Conservation (phyloP, 2,113 vertebrate species). For the Acrocephalus arundinaceus region DNA sequence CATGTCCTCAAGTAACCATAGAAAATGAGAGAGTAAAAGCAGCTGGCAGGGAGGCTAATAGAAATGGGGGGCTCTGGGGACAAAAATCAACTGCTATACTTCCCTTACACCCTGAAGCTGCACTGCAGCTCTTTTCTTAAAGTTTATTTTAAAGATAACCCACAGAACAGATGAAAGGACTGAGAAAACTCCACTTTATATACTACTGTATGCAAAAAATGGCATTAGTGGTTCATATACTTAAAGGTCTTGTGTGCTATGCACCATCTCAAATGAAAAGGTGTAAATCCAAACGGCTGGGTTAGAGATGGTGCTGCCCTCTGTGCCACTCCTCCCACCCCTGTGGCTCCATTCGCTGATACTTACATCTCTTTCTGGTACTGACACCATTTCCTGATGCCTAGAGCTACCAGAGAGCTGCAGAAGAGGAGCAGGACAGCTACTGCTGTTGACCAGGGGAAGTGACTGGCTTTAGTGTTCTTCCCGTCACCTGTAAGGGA, state of each 20-base stretch:
- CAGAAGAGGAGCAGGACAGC: slow-evolving; percentile 56
- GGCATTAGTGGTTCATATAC: not conserved
- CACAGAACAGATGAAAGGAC: not conserved
- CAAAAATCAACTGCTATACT: not conserved
- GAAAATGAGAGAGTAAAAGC: slow-evolving; percentile 1
- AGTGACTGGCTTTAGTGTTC: not conserved
- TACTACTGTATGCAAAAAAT: not conserved
- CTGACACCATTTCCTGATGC: slow-evolving; percentile 71
- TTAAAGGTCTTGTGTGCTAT: not conserved
- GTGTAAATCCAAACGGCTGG: not conserved
- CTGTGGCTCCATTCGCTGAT: not conserved
- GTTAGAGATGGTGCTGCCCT: not conserved
- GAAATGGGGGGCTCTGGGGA: not conserved
- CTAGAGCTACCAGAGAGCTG: slow-evolving; percentile 20
- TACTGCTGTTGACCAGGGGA: slow-evolving; percentile 61
- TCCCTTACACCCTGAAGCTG: not conserved
- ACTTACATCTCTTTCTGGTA: slow-evolving; percentile 77
- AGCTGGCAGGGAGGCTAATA: not conserved
- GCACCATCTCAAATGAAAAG: not conserved
- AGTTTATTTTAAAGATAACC: slow-evolving; percentile 7
- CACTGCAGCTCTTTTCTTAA: not conserved
- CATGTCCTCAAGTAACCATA: slow-evolving; percentile 9
- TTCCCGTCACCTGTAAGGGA: not conserved
- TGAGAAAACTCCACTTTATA: not conserved
- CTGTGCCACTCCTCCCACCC: not conserved